Evolutionary conservation across 1,140 invertebrate species (phyloP).

Genomic region (Drosophila prosaltans): DNA sequence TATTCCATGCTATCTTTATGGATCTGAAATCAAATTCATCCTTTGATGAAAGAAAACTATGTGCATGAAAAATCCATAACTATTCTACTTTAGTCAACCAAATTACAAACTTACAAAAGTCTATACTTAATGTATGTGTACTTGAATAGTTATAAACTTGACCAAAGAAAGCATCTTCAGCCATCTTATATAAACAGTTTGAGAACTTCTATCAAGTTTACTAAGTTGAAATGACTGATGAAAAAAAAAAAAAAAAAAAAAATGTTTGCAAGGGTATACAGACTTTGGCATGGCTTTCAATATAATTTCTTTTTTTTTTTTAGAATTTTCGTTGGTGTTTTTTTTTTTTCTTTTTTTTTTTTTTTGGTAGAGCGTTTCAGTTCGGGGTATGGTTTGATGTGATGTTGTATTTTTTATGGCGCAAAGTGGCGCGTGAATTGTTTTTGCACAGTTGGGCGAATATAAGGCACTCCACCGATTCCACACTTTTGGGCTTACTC

Average conservation of each 20-base stretch:
- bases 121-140: too few relatives aligned
- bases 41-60: background rate
- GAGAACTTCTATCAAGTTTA: too few relatives aligned
- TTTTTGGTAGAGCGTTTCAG: slow-evolving; percentile 5
- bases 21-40: too few relatives aligned
- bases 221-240: too few relatives aligned
- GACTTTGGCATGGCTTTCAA: background rate
- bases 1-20: too few relatives aligned
- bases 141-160: too few relatives aligned
- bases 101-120: slow-evolving; percentile 1
- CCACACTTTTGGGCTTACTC: slow-evolving; percentile 37
- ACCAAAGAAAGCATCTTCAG: too few relatives aligned
- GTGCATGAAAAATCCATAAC: background rate
- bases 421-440: slow-evolving; percentile 57
- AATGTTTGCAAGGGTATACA: background rate
- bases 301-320: background rate
- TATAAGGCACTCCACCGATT: slow-evolving; percentile 40
- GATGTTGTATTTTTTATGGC: slow-evolving; percentile 43
- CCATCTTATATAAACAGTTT: too few relatives aligned
- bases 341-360: slow-evolving; percentile 1
- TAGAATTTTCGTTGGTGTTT: background rate
- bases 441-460: slow-evolving; percentile 51
- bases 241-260: too few relatives aligned
- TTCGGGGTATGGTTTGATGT: slow-evolving; percentile 22
- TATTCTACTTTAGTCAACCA: slow-evolving; percentile 14